Conservation (phyloP, 2,797 vertebrate species). For the Acanthiza pusilla region DNA sequence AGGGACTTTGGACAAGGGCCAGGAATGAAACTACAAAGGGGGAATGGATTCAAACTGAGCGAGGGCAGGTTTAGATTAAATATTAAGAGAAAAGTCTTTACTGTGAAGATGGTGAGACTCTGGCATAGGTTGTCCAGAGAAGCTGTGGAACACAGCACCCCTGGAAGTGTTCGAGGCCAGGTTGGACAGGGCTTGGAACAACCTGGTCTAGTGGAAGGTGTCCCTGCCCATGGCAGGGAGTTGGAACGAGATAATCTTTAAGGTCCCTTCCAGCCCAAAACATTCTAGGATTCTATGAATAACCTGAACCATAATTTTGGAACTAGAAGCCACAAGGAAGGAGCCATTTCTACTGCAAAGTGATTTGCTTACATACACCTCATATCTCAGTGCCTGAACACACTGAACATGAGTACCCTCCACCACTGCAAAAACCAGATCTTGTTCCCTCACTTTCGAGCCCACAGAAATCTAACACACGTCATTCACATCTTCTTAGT, state of each 20-base stretch:
- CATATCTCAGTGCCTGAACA: neutral
- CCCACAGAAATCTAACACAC: neutral
- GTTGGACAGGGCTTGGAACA: neutral
- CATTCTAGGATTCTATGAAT: neutral
- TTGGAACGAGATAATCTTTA: rapidly evolving
- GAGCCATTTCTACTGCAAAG: neutral
- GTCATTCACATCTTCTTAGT: neutral
- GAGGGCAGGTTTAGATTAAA: neutral
- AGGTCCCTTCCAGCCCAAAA: neutral
- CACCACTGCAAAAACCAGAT: neutral
- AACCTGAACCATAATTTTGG: neutral
- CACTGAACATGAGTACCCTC: rapidly evolving
- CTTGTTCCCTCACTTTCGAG: neutral
- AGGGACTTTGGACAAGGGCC: neutral
- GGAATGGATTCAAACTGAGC: neutral
- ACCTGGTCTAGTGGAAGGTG: neutral
- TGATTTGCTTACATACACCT: neutral
- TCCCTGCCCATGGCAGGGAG: too few relatives aligned
- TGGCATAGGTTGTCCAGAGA: rapidly evolving
- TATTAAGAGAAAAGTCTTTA: neutral
- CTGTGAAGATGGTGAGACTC: rapidly evolving
- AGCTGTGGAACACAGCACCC: too few relatives aligned
- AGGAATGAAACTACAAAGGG: neutral
- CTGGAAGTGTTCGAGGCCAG: neutral
- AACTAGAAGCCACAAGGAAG: neutral